Conservation (phyloP, 2,888 invertebrate genomes). For the Pyrrhosoma nymphula region DNA sequence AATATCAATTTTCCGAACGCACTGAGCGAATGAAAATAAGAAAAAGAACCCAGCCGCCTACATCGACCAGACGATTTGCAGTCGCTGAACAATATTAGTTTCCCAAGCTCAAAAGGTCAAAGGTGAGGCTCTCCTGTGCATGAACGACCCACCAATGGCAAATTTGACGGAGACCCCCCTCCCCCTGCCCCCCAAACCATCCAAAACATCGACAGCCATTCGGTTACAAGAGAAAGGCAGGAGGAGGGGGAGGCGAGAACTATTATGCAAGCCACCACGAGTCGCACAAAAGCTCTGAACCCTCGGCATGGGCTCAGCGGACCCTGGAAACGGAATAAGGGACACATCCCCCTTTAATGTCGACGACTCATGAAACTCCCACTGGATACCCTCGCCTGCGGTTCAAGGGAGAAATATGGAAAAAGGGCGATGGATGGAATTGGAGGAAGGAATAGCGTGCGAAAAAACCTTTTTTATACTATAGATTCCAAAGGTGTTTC, state of each 20-base stretch:
- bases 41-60: too few relatives aligned
- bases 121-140: background rate
- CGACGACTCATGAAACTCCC: too few relatives aligned
- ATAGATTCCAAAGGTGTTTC: too few relatives aligned
- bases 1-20: too few relatives aligned
- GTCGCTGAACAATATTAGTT: background rate
- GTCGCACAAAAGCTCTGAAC: background rate
- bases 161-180: background rate
- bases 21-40: too few relatives aligned
- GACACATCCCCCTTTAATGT: background rate
- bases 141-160: background rate
- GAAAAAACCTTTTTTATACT: background rate
- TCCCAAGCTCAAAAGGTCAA: background rate
- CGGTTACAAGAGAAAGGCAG: background rate
- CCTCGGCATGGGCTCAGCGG: background rate
- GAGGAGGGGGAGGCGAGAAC: background rate
- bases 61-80: background rate
- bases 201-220: conserved; percentile 17
- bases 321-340: background rate
- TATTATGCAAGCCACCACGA: background rate
- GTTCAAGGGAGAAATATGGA: background rate
- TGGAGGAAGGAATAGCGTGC: background rate
- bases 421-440: background rate
- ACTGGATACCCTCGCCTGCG: background rate
- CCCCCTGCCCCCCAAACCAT: too few relatives aligned